Conservation (phyloP, 2,797 vertebrate species). For the Typhlichthys eigenmanni region DNA sequence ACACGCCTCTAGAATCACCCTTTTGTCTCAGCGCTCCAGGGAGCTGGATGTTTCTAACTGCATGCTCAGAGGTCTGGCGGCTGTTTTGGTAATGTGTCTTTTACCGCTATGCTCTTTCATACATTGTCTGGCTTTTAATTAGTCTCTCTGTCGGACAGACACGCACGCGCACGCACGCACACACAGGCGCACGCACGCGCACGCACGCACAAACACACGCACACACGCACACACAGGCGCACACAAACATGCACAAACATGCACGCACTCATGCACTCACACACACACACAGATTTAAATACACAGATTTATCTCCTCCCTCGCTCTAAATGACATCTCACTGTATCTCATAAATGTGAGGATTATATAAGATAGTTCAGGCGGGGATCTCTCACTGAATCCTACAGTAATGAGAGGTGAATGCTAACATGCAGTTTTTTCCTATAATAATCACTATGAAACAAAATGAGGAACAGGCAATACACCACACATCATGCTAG, state of each 20-base stretch:
- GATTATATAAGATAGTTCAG: slow-evolving; percentile 21
- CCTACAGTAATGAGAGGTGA: slow-evolving; percentile 15
- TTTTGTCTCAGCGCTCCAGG: slow-evolving; percentile 41
- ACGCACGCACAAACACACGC: neutral
- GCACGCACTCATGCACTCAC: neutral
- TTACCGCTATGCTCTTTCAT: slow-evolving; percentile 47
- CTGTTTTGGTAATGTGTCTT: slow-evolving; percentile 60
- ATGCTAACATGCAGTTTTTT: neutral
- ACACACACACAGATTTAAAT: neutral
- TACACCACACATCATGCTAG: neutral
- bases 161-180: slow-evolving; percentile 5
- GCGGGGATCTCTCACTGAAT: slow-evolving; percentile 11
- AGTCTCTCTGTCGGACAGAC: slow-evolving; percentile 32
- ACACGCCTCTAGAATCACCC: slow-evolving; percentile 46
- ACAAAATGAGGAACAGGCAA: slow-evolving; percentile 13
- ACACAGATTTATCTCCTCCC: neutral
- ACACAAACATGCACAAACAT: slow-evolving; percentile 1
- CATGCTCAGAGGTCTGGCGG: slow-evolving; percentile 61
- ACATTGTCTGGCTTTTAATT: slow-evolving; percentile 57
- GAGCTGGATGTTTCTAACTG: slow-evolving; percentile 45
- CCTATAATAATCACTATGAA: slow-evolving; percentile 9
- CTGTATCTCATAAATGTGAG: slow-evolving; percentile 9
- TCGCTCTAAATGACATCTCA: slow-evolving; percentile 19
- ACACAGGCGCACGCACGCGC: neutral
- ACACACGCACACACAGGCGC: neutral